phyloP scores from a whole-genome alignment of 2,113 vertebrate species.

The Chaetodon auriga region DNA sequence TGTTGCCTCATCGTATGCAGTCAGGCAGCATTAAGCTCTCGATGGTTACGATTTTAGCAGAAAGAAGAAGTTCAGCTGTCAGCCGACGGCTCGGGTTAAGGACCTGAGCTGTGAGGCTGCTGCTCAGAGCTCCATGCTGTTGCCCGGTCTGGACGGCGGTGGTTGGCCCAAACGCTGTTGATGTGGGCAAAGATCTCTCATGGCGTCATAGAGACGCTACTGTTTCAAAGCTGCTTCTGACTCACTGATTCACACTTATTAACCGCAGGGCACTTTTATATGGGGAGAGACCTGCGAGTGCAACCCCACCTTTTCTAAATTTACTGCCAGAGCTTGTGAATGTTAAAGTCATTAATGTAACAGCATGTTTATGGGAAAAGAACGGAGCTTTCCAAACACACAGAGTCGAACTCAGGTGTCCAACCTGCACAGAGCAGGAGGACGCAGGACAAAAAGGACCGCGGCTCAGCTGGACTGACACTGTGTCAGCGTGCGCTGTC shows the following conservation, averaged over 20 bases:
- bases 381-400: background rate
- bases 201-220: slow-evolving; percentile 51
- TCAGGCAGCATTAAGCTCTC: accelerated
- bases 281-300: background rate
- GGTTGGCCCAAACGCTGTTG: slow-evolving; percentile 13
- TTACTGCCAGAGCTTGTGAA: background rate
- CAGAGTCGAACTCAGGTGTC: too few species aligned
- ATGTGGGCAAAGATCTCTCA: slow-evolving; percentile 32
- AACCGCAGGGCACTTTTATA: slow-evolving; percentile 32
- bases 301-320: slow-evolving; percentile 22
- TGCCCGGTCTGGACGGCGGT: background rate
- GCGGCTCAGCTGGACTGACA: too few species aligned
- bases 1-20: slow-evolving; percentile 13
- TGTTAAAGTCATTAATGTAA: background rate
- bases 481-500: too few species aligned
- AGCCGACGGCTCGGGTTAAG: background rate
- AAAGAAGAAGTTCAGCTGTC: background rate
- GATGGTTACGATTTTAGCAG: too few species aligned
- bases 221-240: slow-evolving; percentile 42
- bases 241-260: slow-evolving; percentile 17
- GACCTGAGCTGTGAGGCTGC: background rate
- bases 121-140: background rate
- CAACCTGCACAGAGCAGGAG: too few species aligned
- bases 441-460: too few species aligned
- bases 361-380: background rate